Base-by-base conservation (phyloP, 2,113 vertebrate species). In the Argyrosomus japonicus region DNA sequence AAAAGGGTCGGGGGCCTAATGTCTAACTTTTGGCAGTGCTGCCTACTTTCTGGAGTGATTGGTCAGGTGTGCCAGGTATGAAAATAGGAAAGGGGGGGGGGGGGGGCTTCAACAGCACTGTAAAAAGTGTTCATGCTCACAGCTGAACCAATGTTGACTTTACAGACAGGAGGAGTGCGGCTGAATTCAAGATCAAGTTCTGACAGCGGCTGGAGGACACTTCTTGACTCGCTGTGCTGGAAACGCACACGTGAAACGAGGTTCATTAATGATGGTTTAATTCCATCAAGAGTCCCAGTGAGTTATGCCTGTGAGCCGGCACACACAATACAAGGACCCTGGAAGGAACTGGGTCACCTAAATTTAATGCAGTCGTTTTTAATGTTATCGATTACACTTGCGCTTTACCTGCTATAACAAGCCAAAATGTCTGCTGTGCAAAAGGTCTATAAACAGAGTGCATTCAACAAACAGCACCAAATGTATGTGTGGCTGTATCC, bases 21-120 rank as follows among this genome's bases (percentile, higher is more conserved):
- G 51, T 76, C 43, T 6, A 70, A 71, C 50, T 67, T 83, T 43
- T 75, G 56, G 10, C 40, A 64, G 23, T n/a, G 2, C 23, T 68
- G 51, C 23, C 45, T 53, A 25, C 36, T 40, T 60, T 56, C 1
- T 0, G 1, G 36, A 48, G 15, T 53, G 51, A 51, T 5, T 32
- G 48, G 17, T 4, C 58, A 70, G 51, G 23, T 68, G 64, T 60
- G 56, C 21, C 12, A 17, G n/a, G 51, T 63, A 60, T 65, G 61
- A 73, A 69, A 54, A 47, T 10, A 10, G 36, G 7, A 40, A 40
- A 40, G 32, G 48, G 10, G 23, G 0, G 14, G 29, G 0, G 48
- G 7, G 32, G 0, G 14, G 29, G 0, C 29, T 40, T 32, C 36
- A 40, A 40, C 36, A 40, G 36, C 36, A 40, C 36, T 40, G 36